A percentile compares a stretch with the other conserved stretches of the same genome.
phyloP scores from a whole-genome alignment of 2,797 vertebrate genomes.

The Poecilia wingei region DNA sequence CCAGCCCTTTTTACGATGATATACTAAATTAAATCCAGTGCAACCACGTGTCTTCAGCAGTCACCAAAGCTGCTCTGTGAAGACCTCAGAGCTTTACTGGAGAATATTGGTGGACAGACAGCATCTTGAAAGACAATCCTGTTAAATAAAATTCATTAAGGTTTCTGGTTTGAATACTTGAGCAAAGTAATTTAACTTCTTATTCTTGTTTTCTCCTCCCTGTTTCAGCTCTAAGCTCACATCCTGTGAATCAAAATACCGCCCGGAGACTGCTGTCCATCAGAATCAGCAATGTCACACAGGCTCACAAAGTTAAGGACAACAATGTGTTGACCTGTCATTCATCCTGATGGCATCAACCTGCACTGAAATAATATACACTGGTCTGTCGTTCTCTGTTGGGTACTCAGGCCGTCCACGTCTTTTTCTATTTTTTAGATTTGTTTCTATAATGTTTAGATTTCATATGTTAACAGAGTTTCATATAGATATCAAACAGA shows the following conservation, averaged over 20 bases:
- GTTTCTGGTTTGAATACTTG: background rate
- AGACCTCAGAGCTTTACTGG: background rate
- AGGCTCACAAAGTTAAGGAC: conserved; percentile 49
- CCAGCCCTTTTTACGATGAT: background rate
- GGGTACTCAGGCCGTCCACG: conserved; percentile 9
- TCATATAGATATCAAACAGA: conserved; percentile 46
- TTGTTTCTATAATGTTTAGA: background rate
- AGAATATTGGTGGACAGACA: background rate
- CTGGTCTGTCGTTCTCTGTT: conserved; percentile 34
- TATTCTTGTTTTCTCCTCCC: background rate
- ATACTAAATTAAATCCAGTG: conserved; percentile 1
- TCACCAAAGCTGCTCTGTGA: background rate
- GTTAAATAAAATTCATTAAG: background rate
- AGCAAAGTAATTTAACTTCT: background rate
- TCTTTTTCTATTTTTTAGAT: background rate
- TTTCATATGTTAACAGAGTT: background rate
- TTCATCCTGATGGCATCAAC: conserved; percentile 47
- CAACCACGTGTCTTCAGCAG: background rate
- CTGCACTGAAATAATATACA: conserved; percentile 33
- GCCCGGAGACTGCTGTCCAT: conserved; percentile 47
- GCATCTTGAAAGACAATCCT: background rate
- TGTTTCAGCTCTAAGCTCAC: conserved; percentile 11
- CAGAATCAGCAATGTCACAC: conserved; percentile 32
- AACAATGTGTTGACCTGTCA: conserved; percentile 46
- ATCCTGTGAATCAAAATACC: conserved; percentile 26